Evolutionary conservation across 2,888 invertebrate species (phyloP).

Genomic region (Graphium colonna): DNA sequence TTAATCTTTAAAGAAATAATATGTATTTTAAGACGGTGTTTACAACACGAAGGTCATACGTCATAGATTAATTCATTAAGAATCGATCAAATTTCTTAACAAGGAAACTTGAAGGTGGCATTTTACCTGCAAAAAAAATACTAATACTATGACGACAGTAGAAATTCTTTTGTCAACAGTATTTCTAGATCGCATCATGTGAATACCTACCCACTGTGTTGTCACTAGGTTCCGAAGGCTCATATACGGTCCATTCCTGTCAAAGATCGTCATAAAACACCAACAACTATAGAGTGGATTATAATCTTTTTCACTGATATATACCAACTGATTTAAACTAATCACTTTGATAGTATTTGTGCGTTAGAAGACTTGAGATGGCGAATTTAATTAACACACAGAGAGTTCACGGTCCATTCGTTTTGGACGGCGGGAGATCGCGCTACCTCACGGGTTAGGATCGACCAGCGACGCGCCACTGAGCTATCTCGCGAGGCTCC

Average conservation of each 20-base stretch:
- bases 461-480: constrained; percentile 77
- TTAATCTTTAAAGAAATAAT: no score
- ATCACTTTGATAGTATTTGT: no score
- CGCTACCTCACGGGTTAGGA: constrained; percentile 65
- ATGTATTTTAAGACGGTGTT: no score
- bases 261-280: constrained; percentile 19
- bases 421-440: constrained; percentile 42
- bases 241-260: constrained; percentile 18
- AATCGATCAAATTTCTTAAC: no score
- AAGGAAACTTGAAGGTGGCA: no score
- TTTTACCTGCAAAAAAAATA: no score
- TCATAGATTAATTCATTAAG: no score
- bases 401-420: constrained; percentile 48
- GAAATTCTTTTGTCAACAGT: neutral
- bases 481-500: constrained; percentile 61
- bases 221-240: constrained; percentile 14
- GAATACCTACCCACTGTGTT: constrained; percentile 22
- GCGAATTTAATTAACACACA: neutral
- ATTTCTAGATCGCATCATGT: neutral
- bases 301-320: no score
- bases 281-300: no score
- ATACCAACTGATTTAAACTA: no score
- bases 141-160: neutral
- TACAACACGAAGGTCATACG: no score
- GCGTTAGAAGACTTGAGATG: no score